Evolutionary conservation across 1,140 invertebrate species (phyloP).

Genomic region (Bombyx mori): ASM3026992v2 NC_085107.1:10243001-10243500

Average conservation of each 20-base stretch:
- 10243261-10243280: slow-evolving; percentile 20
- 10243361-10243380: slow-evolving; percentile 13
- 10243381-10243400: slow-evolving; percentile 31
- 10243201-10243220: slow-evolving; percentile 10
- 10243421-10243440: slow-evolving; percentile 31
- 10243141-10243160: slow-evolving; percentile 11
- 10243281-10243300: slow-evolving; percentile 21
- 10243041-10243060: slow-evolving; percentile 1
- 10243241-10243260: slow-evolving; percentile 33
- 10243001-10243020: neutral
- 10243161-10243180: slow-evolving; percentile 19
- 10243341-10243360: slow-evolving; percentile 21
- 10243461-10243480: slow-evolving; percentile 11
- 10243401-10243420: slow-evolving; percentile 38
- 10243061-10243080: slow-evolving; percentile 11
- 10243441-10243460: slow-evolving; percentile 3
- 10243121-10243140: slow-evolving; percentile 7
- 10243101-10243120: neutral
- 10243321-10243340: slow-evolving; percentile 7
- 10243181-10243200: slow-evolving; percentile 20
- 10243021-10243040: neutral
- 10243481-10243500: slow-evolving; percentile 32
- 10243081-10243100: slow-evolving; percentile 17
- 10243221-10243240: slow-evolving; percentile 18
- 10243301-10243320: slow-evolving; percentile 11